These are phyloP conservation scores for Otus scops DNA, from an alignment of 2,797 vertebrate genomes.

Conservation along the genomic window DNA sequence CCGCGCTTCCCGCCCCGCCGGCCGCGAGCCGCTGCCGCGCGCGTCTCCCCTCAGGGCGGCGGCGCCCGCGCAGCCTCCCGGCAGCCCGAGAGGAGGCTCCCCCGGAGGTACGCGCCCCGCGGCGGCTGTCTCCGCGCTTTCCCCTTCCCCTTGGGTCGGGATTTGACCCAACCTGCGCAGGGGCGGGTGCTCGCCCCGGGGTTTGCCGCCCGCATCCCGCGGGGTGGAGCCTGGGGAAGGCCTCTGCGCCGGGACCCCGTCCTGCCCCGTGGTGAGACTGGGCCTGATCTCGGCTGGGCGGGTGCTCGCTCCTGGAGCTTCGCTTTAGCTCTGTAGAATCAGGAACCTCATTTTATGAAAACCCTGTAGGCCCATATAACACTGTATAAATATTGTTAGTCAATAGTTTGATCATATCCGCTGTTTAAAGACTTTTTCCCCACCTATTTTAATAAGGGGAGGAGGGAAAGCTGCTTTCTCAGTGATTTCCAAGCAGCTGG, in stretches of 20 bases:
- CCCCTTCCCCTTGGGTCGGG: no score
- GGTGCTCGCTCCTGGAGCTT: neutral
- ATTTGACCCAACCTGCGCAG: no score
- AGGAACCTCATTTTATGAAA: neutral
- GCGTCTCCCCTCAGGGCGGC: neutral
- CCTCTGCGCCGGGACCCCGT: rapidly evolving
- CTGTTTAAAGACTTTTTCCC: neutral
- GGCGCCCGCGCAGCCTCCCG: no score
- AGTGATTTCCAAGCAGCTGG: neutral
- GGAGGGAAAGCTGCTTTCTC: neutral
- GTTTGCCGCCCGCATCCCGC: rapidly evolving
- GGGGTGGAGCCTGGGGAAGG: neutral
- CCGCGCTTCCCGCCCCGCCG: no score
- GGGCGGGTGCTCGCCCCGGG: neutral
- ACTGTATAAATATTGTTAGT: neutral
- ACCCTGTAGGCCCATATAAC: neutral
- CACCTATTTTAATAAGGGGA: neutral
- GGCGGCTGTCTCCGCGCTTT: no score
- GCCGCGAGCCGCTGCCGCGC: no score
- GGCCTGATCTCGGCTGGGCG: rapidly evolving
- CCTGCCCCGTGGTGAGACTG: neutral
- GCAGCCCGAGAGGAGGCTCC: no score
- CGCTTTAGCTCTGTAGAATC: neutral
- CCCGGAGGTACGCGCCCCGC: no score
- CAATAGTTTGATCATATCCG: neutral